These are phyloP conservation scores for Balearica regulorum DNA, from an alignment of 2,797 vertebrate species.

Conservation along the genomic window DNA sequence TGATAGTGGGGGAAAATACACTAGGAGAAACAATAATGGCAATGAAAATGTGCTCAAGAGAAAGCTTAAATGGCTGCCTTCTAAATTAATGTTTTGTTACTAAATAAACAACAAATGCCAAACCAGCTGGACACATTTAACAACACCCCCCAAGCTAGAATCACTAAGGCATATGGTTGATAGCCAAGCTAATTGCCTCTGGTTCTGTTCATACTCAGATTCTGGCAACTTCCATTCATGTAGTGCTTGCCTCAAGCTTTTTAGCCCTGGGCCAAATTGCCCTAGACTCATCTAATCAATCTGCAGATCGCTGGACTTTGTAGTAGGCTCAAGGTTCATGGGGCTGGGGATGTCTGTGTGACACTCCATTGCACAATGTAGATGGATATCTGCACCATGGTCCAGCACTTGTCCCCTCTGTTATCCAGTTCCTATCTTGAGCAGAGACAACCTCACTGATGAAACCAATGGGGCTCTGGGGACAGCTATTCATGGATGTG, in stretches of 20 bases:
- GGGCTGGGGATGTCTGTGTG: neutral
- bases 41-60: neutral
- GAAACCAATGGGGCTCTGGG: neutral
- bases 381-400: neutral
- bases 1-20: neutral
- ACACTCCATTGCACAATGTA: neutral
- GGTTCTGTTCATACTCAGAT: neutral
- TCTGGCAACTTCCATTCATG: neutral
- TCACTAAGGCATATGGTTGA: neutral
- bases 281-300: neutral
- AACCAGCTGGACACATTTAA: neutral
- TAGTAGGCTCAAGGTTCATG: neutral
- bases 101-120: constrained; percentile 15
- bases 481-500: neutral
- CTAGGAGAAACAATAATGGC: neutral
- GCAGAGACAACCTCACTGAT: neutral
- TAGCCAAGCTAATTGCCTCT: neutral
- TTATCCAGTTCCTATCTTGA: neutral
- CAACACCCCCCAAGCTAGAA: neutral
- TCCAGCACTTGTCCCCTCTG: neutral
- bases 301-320: neutral
- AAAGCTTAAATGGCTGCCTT: neutral
- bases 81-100: constrained; percentile 1
- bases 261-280: neutral
- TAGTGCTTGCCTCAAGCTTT: neutral